Evolutionary conservation across 2,888 invertebrate species (phyloP), one percentile per base, ranked within the genome.

Genomic region (Scaptomyza flava): DNA sequence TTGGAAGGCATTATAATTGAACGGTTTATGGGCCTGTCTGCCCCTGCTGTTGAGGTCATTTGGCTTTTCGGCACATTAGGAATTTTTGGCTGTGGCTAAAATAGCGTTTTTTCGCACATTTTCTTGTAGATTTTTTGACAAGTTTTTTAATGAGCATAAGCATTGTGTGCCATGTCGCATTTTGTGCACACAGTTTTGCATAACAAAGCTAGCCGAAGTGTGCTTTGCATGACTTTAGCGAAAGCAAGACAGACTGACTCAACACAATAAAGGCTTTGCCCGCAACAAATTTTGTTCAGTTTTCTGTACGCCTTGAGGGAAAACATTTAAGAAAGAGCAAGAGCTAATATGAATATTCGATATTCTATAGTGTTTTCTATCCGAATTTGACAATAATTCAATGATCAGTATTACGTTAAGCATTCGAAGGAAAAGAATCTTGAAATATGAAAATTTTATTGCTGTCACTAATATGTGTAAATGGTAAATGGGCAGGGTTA

Each of bases 61-160:
- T 86, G 75, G 63, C 65, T 61, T 54, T 57, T 36, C 23, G 36
- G 57, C 57, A 63, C 34, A 48, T 69, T 45, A 43, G 41, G 56
- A 46, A 69, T 63, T 52, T 65, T 65, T 43, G 63, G 66, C 64
- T 61, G 72, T 36, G 63, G 77, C 51, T 75, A 75, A 68, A 75
- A 64, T 64, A 57, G 17, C 27, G 36, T 23, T 17, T 34, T 38
- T 36, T 23, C 45, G 9, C 33, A 52, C 30, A 34, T 47, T 51
- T 45, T 63, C 17, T 43, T 54, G 46, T 30, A 45, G 53, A 30
- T 41, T 68, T 68, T 72, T 68, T 53, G 76, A 72, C 69, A 79
- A 67, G 72, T 69, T 84, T 81, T 83, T 78, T 81, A 75, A 81
- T 78, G 87, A 79, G 77, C 80, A 76, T 79, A 61, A 72, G 59